Evolutionary conservation across 2,797 vertebrate genomes (phyloP).

Genomic region (Spizella passerina): DNA sequence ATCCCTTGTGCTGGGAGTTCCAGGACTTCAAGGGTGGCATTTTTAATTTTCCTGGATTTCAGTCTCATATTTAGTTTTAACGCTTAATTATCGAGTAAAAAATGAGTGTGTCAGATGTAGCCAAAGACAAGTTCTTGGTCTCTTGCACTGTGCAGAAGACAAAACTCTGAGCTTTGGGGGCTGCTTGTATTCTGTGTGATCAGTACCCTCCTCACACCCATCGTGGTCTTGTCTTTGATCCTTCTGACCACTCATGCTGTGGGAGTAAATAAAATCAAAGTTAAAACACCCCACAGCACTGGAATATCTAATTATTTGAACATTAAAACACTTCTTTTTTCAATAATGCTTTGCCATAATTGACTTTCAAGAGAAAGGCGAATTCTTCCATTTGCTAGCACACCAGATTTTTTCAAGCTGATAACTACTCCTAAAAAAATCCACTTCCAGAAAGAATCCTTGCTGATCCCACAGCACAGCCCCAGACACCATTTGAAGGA

Average conservation of each 20-base stretch:
- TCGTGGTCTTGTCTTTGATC: not conserved
- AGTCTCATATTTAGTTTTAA: not conserved
- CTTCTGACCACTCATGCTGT: rapidly evolving
- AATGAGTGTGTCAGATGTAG: not conserved
- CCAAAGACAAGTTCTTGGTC: not conserved
- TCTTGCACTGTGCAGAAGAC: not conserved
- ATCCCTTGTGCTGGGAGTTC: not conserved
- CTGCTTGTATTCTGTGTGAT: not conserved
- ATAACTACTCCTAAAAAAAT: not conserved
- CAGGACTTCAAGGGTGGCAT: not conserved
- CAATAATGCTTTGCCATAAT: not conserved
- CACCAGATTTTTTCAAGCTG: not conserved
- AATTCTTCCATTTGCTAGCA: not conserved
- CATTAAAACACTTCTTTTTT: not conserved
- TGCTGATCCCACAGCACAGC: not conserved
- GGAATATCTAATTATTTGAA: not conserved
- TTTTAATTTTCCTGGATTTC: not conserved
- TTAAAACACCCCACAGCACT: not conserved
- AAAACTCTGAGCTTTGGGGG: not conserved
- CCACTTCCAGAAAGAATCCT: not conserved
- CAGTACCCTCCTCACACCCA: not conserved
- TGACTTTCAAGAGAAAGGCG: not conserved
- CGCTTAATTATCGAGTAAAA: not conserved
- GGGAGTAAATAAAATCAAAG: not conserved
- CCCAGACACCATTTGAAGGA: not conserved